Evolutionary conservation across 2,113 vertebrate species (phyloP).

Genomic region (Chloropsis cyanopogon): DNA sequence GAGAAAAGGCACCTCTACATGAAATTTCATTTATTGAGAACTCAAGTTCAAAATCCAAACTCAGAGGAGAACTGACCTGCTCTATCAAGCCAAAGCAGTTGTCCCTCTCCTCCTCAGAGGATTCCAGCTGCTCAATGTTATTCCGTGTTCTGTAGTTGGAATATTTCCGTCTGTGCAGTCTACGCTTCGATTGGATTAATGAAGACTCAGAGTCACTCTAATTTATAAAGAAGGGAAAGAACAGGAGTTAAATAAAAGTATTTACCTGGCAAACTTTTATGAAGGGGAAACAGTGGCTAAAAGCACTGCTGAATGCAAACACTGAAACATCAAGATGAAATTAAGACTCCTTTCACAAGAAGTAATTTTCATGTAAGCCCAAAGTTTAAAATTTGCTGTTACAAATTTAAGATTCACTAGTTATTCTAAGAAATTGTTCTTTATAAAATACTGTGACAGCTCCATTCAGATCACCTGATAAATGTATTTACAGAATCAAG

Average conservation of each 20-base stretch:
- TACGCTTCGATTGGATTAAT: slow-evolving; percentile 67
- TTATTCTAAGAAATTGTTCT: neutral
- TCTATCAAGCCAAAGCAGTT: slow-evolving; percentile 78
- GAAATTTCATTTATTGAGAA: neutral
- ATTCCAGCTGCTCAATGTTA: slow-evolving; percentile 71
- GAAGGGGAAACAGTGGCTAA: neutral
- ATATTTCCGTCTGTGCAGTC: slow-evolving; percentile 72
- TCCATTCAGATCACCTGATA: neutral
- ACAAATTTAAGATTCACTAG: neutral
- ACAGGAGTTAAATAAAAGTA: neutral
- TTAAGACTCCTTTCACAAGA: neutral
- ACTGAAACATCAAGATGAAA: fast-evolving
- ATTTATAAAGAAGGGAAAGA: neutral
- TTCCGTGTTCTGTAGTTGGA: slow-evolving; percentile 62
- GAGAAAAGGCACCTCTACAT: neutral
- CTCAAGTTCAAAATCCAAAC: neutral
- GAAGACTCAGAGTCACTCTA: slow-evolving; percentile 83
- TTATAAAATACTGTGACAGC: neutral
- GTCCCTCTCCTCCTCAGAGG: slow-evolving; percentile 88
- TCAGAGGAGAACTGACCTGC: slow-evolving; percentile 27
- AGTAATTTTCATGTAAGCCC: neutral
- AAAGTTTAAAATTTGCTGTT: neutral
- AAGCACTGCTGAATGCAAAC: neutral
- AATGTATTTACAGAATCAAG: neutral
- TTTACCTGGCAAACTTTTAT: neutral